Evolutionary conservation across 2,888 invertebrate genomes (phyloP).

Genomic region (Dysmachus trigonus): DNA sequence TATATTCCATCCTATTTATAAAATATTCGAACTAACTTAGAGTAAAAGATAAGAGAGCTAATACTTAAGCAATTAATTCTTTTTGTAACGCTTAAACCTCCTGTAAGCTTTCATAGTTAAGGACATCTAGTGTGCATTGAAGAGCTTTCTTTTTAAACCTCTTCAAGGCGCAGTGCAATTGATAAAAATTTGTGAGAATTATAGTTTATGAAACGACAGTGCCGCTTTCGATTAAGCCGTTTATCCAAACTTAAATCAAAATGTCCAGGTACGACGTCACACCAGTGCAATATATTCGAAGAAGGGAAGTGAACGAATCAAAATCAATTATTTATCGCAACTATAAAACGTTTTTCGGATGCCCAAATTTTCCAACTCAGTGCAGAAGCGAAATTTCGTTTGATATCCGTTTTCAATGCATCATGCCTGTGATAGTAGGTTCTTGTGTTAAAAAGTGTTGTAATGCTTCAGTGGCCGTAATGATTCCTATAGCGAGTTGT

Average conservation of each 20-base stretch:
- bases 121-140: slow-evolving; percentile 11
- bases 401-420: slow-evolving; percentile 45
- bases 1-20: slow-evolving; percentile 51
- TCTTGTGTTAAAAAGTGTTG: slow-evolving; percentile 45
- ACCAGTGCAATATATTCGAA: not conserved
- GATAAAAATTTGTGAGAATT: slow-evolving; percentile 22
- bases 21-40: slow-evolving; percentile 46
- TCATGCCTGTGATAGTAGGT: slow-evolving; percentile 50
- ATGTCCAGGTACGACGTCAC: not conserved
- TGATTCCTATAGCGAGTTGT: slow-evolving; percentile 27
- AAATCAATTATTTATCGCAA: not conserved
- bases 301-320: not conserved
- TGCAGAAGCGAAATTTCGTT: slow-evolving; percentile 2
- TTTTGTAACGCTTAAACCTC: slow-evolving; percentile 48
- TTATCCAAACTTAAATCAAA: not conserved
- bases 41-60: slow-evolving; percentile 45
- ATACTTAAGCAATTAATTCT: slow-evolving; percentile 46
- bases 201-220: not conserved
- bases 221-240: slow-evolving; percentile 24
- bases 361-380: not conserved
- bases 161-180: slow-evolving; percentile 14
- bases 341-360: not conserved
- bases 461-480: slow-evolving; percentile 34
- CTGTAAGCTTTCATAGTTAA: slow-evolving; percentile 45
- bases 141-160: not conserved